Base-by-base conservation (phyloP, 1,140 invertebrate genomes). In the Hypothenemus hampei region DNA sequence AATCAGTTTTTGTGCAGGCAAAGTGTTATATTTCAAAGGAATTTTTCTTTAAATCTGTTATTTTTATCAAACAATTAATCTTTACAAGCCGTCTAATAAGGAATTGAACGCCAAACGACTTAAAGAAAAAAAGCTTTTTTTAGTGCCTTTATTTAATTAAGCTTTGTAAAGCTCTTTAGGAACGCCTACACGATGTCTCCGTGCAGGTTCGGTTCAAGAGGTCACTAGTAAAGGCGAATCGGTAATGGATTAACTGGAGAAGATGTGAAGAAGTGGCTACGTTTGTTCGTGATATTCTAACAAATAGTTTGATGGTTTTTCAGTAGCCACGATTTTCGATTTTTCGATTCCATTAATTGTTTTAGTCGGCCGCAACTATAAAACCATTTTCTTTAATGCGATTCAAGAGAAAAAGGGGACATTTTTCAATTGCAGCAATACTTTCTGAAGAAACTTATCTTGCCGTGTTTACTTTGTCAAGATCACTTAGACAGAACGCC, bases 231-330 rank as follows among this genome's bases (percentile, higher is more conserved):
- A 54, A 20, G 43, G n/a, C 7, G 43, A 54, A 39, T 46, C 51
- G 29, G 51, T 54, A 54, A 54, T 54, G 51, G 51, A 54, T 54
- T 54, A 54, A 31, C 50, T 53, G 35, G 43, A 46, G 37, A 43
- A 46, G 41, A 23, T 15, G 2, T 45, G 31, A 24, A 26, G 40
- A 43, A 18, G 4, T 45, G 26, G 20, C 49, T 44, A 23, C 3
- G 40, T 53, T 53, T 53, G 21, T 44, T 53, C 20, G 8, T 19
- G 22, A 45, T 18, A 4, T 37, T 11, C 15, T 11, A 37, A 13
- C 26, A 19, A 40, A 40, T 40, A n/a, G n/a, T n/a, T n/a, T n/a
- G 37, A 16, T 18, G 18, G 3, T 19, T 19, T 13, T n/a, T 16
- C 1, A 40, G 37, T 40, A 21, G 21, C 21, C 4, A 19, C 1